Conservation (phyloP, 2,797 vertebrate genomes). For the Typhlichthys subterraneus region DNA sequence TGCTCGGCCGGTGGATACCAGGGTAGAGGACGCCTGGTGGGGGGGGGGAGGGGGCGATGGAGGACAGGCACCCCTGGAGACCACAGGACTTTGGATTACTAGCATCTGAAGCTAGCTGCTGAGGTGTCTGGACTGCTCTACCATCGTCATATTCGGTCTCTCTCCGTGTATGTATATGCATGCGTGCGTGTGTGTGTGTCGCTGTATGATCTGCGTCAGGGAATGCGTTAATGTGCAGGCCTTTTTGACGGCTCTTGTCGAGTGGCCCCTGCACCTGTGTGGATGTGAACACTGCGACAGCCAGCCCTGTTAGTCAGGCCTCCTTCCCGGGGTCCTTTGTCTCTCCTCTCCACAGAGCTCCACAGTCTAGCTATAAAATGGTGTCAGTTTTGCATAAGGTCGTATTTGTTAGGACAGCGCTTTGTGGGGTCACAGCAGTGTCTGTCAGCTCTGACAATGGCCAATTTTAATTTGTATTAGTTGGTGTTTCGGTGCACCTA, state of each 20-base stretch:
- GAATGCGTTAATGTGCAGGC: conserved; percentile 5
- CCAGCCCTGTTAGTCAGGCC: conserved; percentile 38
- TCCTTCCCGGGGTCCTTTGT: conserved; percentile 47
- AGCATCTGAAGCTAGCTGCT: conserved; percentile 49
- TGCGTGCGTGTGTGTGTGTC: conserved; percentile 34
- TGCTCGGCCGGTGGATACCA: conserved; percentile 53
- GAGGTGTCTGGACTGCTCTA: conserved; percentile 62
- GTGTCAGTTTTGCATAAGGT: conserved; percentile 58
- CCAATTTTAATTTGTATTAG: not conserved
- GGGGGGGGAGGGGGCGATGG: conserved; percentile 2
- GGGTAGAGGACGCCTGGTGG: conserved; percentile 69
- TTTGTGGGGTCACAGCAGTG: conserved; percentile 11
- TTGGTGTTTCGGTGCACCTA: conserved; percentile 4
- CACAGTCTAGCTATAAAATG: conserved; percentile 53
- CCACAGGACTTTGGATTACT: conserved; percentile 56
- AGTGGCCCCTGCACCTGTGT: not conserved
- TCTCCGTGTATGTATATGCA: conserved; percentile 23
- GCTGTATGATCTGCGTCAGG: conserved; percentile 27
- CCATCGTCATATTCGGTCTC: conserved; percentile 38
- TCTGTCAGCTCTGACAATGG: conserved; percentile 23
- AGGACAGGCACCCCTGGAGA: conserved; percentile 57
- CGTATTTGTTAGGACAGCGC: conserved; percentile 26
- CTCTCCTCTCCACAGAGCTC: conserved; percentile 36
- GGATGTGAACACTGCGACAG: conserved; percentile 21
- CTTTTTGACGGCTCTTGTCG: no score